Base-by-base conservation (phyloP, 1,140 invertebrate genomes). In the Stenopsyche tienmushanensis region DNA sequence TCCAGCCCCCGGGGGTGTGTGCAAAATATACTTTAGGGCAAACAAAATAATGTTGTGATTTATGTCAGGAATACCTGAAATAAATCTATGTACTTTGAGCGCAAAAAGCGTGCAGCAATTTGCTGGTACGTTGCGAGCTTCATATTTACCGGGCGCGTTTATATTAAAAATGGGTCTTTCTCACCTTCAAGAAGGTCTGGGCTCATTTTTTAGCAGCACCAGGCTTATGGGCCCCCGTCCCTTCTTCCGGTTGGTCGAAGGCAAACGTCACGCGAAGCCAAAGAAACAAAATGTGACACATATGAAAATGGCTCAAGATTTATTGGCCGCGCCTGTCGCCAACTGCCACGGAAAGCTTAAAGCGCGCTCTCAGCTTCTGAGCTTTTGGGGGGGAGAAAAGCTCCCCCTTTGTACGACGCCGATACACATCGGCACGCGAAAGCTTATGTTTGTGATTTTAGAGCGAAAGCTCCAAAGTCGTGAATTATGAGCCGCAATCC, bases 231-330 rank as follows among this genome's bases (percentile, higher is more conserved):
- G 44, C 44, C 44, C 44, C 44, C 18, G 17, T 18, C 7, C 44
- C 10, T 9, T 18, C 18, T 18, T 9, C 44, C n/a, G n/a, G n/a
- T n/a, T n/a, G n/a, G n/a, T 15, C 18, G 17, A n/a, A 23, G 9
- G 8, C 41, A 20, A 34, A 45, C 57, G 21, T 29, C 53, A 57
- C 44, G 44, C 44, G 17, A 47, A 34, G 57, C 42, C 41, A 21
- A 54, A 57, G 64, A 59, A 64, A 64, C 58, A 63, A 57, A 60
- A 63, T 41, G 62, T 9, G 62, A 59, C 58, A 60, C 66, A 59
- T 63, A 67, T 57, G 53, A 67, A 60, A 63, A 64, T 49, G 66
- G 47, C 52, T 34, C 42, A 25, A 67, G 66, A 67, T 67, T 67
- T 67, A 67, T 67, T 25, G 60, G 53, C 20, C 52, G 25, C 58